Conservation (phyloP, 2,113 vertebrate genomes). For the Takifugu bimaculatus region DNA sequence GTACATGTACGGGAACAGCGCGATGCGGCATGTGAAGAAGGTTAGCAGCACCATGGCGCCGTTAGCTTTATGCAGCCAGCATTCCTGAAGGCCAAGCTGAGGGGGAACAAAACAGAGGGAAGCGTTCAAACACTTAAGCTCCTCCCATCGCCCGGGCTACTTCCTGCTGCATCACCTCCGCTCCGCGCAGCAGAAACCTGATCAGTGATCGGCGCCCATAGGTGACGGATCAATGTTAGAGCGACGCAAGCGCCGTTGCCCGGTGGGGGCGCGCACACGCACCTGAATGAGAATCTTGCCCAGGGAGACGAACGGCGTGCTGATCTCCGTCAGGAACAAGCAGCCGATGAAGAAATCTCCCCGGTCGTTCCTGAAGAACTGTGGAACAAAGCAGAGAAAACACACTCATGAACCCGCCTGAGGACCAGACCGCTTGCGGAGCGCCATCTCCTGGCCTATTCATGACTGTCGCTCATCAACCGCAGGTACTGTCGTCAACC, state of each 20-base stretch:
- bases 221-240: no score
- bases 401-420: background rate
- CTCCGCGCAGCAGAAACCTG: conserved; percentile 79
- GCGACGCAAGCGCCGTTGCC: no score
- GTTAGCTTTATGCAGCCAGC: conserved; percentile 88
- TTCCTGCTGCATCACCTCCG: no score
- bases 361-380: conserved; percentile 86
- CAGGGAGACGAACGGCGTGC: conserved; percentile 95
- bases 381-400: conserved; percentile 30
- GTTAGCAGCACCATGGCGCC: conserved; percentile 85
- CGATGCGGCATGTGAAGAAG: conserved; percentile 91
- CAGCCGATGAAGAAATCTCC: conserved; percentile 97
- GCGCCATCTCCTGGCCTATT: no score
- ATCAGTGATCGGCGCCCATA: no score
- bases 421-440: no score
- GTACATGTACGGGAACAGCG: conserved; percentile 98
- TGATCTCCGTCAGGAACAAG: conserved; percentile 92
- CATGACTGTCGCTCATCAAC: no score
- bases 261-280: conserved; percentile 17
- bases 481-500: no score
- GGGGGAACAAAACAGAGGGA: conserved; percentile 8
- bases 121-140: background rate
- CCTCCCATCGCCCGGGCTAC: no score
- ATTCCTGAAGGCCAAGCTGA: conserved; percentile 88
- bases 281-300: conserved; percentile 97